Base-by-base conservation (phyloP, 1,140 invertebrate species). In the Bombus sibiricus region DNA sequence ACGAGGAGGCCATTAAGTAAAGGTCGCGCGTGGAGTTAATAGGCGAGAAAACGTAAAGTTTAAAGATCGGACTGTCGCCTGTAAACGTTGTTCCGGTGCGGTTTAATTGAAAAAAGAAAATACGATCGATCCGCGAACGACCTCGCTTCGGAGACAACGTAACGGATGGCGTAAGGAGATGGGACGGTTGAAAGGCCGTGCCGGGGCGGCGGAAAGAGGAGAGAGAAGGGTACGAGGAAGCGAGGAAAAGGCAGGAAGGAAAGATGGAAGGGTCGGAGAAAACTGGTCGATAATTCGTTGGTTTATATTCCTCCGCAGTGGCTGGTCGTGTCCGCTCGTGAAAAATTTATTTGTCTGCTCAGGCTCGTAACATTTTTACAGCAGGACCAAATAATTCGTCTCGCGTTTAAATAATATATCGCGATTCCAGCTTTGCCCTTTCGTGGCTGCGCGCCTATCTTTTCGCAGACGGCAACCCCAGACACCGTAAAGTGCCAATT, bases 341-440 rank as follows among this genome's bases (percentile, higher is more conserved):
- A 71, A 83, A 83, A 88, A 88, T 88, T 86, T 86, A 88, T 88
- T 83, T 75, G 85, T 88, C 87, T 88, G 79, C 57, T 66, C 62
- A 8, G n/a, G 69, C 78, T 72, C 77, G 77, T 86, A 86, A 86
- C 86, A 71, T 66, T 82, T 86, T 86, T 86, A 84, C 81, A 22
- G 34, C 53, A 74, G 15, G 43, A 22, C 37, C 83, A 12, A 81
- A 85, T 85, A 85, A 85, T 85, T 80, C 78, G 34, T 72, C n/a
- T 32, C 47, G 10, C 43, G 28, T 66, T 72, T 85, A 15, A 85
- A 87, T 87, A 80, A 87, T 87, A 66, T 53, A 87, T 85, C 64
- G 32, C 39, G 39, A 57, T 22, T 22, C 15, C 22, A 5, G 18
- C 12, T 15, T 22, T 13, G 25, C 34, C 25, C 41, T 8, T 37